Percentiles rank a stretch among this genome's conserved stretches.
Conservation (phyloP, 2,888 invertebrate species). For the Diloba caeruleocephala region DNA sequence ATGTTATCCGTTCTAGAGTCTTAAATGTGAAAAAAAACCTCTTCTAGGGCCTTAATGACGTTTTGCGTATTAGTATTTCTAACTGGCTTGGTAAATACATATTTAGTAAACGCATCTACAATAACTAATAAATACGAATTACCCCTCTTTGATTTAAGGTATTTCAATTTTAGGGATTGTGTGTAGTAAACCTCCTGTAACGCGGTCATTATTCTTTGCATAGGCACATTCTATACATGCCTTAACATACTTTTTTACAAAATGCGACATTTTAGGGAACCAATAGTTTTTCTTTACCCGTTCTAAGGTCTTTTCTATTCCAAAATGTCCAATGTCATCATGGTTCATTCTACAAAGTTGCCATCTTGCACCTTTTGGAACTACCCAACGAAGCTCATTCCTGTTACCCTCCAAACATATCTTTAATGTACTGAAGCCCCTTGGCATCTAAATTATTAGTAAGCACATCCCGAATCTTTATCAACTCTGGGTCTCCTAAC, state of each 20-base stretch:
- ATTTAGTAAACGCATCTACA: slow-evolving; percentile 40
- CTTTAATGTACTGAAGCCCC: background rate
- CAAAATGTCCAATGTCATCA: slow-evolving; percentile 15
- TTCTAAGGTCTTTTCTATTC: slow-evolving; percentile 13
- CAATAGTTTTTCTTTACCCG: slow-evolving; percentile 7
- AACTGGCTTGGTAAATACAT: slow-evolving; percentile 23
- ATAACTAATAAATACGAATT: slow-evolving; percentile 26
- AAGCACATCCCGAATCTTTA: background rate
- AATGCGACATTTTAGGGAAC: too few species aligned
- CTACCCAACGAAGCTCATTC: slow-evolving; percentile 8
- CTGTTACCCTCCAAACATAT: background rate
- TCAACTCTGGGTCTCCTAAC: background rate
- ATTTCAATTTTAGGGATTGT: slow-evolving; percentile 12
- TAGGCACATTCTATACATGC: slow-evolving; percentile 20
- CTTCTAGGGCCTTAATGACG: slow-evolving; percentile 13
- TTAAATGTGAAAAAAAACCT: slow-evolving; percentile 17
- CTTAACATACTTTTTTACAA: slow-evolving; percentile 16
- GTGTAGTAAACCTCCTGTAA: slow-evolving; percentile 3
- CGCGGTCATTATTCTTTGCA: background rate
- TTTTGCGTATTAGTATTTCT: slow-evolving; percentile 23
- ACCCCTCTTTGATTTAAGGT: slow-evolving; percentile 14
- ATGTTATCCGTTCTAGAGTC: slow-evolving; percentile 8
- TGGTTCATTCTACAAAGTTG: slow-evolving; percentile 20
- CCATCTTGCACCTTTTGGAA: slow-evolving; percentile 13
- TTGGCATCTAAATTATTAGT: background rate